Conservation (phyloP, 2,797 vertebrate species). For the Sebastolobus alascanus region DNA sequence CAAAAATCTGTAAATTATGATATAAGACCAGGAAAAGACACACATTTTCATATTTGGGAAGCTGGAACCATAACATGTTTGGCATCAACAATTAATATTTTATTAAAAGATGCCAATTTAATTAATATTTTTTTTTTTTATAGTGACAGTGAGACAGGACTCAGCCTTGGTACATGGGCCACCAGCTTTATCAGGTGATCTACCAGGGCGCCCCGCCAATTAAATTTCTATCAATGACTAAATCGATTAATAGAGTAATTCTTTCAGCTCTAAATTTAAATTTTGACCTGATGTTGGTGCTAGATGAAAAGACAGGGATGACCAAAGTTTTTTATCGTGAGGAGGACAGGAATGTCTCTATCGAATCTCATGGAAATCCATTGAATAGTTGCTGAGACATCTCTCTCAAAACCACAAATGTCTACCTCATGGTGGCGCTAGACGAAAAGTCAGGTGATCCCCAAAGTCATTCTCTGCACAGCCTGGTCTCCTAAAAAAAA, state of each 20-base stretch:
- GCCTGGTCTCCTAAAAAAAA: neutral
- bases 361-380: neutral
- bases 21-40: neutral
- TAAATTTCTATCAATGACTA: neutral
- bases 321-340: neutral
- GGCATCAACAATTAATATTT: neutral
- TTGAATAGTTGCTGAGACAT: neutral
- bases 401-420: neutral
- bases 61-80: neutral
- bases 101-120: neutral
- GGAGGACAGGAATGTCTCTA: too few relatives aligned
- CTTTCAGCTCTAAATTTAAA: neutral
- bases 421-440: neutral
- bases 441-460: neutral
- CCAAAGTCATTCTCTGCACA: neutral
- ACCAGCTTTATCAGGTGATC: too few relatives aligned
- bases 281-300: neutral
- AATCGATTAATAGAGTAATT: neutral
- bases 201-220: accelerated
- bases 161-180: too few relatives aligned
- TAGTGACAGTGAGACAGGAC: too few relatives aligned
- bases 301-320: neutral
- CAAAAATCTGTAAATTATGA: neutral
- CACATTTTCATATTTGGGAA: neutral
- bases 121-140: too few relatives aligned